A percentile compares a stretch with the other conserved stretches of the same genome.
These are phyloP conservation scores for Sebastes cheni DNA, from an alignment of 2,797 vertebrate species.

Conservation along the genomic window DNA sequence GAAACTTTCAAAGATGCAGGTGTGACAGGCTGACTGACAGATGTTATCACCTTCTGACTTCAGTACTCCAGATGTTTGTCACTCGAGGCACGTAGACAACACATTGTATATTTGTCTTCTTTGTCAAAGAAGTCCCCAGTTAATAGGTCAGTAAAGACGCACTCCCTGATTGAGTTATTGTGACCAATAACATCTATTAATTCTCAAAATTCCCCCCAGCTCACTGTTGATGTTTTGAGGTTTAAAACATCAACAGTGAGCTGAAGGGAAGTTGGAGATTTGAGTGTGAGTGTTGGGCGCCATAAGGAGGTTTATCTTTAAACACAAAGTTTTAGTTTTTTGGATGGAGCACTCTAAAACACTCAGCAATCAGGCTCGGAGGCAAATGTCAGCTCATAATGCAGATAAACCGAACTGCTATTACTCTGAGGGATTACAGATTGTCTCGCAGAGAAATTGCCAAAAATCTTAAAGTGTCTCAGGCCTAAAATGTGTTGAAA, in stretches of 20 bases:
- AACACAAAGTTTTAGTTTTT: slow-evolving; percentile 30
- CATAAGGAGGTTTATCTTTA: slow-evolving; percentile 36
- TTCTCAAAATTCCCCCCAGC: slow-evolving; percentile 6
- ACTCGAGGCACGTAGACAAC: neutral
- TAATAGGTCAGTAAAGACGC: neutral
- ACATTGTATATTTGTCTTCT: neutral
- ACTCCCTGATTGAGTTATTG: neutral
- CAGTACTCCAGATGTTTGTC: neutral
- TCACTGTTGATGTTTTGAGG: slow-evolving; percentile 12
- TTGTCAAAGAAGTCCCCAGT: neutral
- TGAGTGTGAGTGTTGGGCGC: slow-evolving; percentile 14
- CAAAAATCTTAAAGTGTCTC: slow-evolving; percentile 4
- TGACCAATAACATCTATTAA: neutral
- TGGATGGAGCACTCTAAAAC: slow-evolving; percentile 28
- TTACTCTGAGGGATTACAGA: slow-evolving; percentile 35
- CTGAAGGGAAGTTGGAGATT: slow-evolving; percentile 16
- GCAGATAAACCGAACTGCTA: slow-evolving; percentile 36
- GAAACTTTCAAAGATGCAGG: slow-evolving; percentile 52
- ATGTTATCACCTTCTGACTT: slow-evolving; percentile 20
- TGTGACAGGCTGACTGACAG: slow-evolving; percentile 29
- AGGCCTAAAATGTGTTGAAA: neutral
- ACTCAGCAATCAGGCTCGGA: slow-evolving; percentile 30
- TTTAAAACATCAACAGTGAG: slow-evolving; percentile 13
- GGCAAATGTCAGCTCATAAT: slow-evolving; percentile 47
- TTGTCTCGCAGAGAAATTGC: slow-evolving; percentile 21